Evolutionary conservation across 2,888 invertebrate genomes (phyloP), one percentile per base, ranked within the genome.

Genomic region (Harpalus rufipes): DNA sequence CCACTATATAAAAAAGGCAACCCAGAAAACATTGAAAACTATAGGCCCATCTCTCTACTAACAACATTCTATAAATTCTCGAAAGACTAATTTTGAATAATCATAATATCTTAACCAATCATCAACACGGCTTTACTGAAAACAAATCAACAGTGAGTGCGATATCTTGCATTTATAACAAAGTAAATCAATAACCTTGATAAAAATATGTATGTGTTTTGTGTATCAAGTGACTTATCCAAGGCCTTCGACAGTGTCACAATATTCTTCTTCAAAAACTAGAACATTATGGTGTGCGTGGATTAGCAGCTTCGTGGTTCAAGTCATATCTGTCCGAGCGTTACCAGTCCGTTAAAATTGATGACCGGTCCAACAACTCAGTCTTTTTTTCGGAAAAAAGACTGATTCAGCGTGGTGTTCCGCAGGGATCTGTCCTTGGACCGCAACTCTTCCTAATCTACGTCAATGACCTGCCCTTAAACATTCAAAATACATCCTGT

Each of bases 1-100:
- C 56, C 56, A n/a, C 10, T 56, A 56, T 56, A 56, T 56, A 56
- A 56, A 56, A 56, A 56, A 56, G 56, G 56, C 12, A 12, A 56
- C 5, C n/a, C 56, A 56, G 10, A n/a, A n/a, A 56, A 56, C 10
- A 56, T 56, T 4, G 56, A 56, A 56, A 56, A 56, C n/a, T 56
- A 14, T 5, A 2, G 32, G 32, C 32, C 32, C 5, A 32, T 32
- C 32, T 32, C 32, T 32, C 6, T 32, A 32, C 56, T 56, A 56
- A 56, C 12, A 5, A 6, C 10, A 12, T 56, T 56, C 5, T 56
- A 4, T 12, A 56, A 56, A 56, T 56, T 56, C 0, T 56, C 2
- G 56, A 56, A 56, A 12, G 56, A n/a, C 56, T 56, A 1, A 56
- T 56, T 56, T 5, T 56, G 10, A 12, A 56, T 3, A 56, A 56